A percentile compares a stretch with the other conserved stretches of the same genome.
Conservation (phyloP, 2,888 invertebrate genomes). For the Nephrotoma flavescens region DNA sequence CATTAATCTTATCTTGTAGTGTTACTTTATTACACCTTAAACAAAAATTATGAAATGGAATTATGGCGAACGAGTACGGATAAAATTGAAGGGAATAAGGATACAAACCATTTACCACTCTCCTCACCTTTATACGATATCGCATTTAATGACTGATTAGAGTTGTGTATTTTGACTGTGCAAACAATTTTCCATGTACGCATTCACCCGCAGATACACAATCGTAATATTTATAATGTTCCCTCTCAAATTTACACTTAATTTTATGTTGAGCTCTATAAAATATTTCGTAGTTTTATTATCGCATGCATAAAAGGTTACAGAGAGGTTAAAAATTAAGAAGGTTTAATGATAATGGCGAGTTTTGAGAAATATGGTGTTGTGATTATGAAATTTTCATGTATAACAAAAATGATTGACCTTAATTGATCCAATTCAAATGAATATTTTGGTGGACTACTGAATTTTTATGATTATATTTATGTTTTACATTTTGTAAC, state of each 20-base stretch:
- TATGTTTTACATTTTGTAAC: background rate
- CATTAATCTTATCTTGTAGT: background rate
- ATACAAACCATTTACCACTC: background rate
- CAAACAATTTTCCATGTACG: background rate
- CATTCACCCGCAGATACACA: background rate
- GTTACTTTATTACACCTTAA: background rate
- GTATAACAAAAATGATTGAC: background rate
- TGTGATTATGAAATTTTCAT: background rate
- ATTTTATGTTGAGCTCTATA: background rate
- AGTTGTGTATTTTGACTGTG: background rate
- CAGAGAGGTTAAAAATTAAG: background rate
- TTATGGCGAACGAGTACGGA: background rate
- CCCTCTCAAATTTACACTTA: background rate
- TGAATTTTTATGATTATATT: no score
- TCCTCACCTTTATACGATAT: background rate
- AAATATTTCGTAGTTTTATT: background rate
- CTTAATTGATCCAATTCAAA: background rate
- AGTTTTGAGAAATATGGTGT: background rate
- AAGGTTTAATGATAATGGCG: background rate
- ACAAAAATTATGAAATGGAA: background rate
- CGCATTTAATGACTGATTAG: background rate
- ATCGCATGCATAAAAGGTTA: background rate
- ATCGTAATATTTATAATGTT: background rate
- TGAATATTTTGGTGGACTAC: background rate
- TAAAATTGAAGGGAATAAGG: background rate